Conservation (phyloP, 1,140 invertebrate genomes). For the Saccostrea echinata region DNA sequence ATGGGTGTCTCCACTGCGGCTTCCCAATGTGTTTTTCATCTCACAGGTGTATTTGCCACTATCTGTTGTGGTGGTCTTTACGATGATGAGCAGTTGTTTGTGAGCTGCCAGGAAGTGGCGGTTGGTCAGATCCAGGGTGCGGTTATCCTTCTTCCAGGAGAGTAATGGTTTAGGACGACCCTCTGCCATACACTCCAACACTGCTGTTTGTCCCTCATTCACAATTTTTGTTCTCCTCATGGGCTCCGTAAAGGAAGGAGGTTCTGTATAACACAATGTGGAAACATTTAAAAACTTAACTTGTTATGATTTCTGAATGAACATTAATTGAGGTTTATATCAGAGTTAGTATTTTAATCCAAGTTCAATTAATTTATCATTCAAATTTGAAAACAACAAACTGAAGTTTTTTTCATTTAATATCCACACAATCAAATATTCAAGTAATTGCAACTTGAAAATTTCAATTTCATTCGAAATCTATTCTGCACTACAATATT, state of each 20-base stretch:
- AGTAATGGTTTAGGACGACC: constrained; percentile 92
- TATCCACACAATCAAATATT: not conserved
- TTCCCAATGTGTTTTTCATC: constrained; percentile 88
- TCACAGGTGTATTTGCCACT: constrained; percentile 92
- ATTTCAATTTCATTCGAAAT: not conserved
- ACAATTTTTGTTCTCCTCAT: constrained; percentile 90
- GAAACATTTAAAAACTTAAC: no score
- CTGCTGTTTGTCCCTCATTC: constrained; percentile 88
- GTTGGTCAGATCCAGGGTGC: constrained; percentile 84
- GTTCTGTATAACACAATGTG: constrained; percentile 82
- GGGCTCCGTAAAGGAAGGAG: constrained; percentile 90
- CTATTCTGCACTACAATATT: not conserved
- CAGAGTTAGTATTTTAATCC: no score
- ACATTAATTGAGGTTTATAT: no score
- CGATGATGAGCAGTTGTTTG: constrained; percentile 92
- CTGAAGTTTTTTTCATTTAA: no score
- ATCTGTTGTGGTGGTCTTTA: constrained; percentile 88
- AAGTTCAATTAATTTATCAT: not conserved
- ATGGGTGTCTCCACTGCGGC: constrained; percentile 81
- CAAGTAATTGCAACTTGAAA: not conserved
- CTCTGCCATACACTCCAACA: constrained; percentile 92
- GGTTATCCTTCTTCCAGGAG: constrained; percentile 93
- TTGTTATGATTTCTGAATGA: no score
- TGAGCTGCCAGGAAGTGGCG: constrained; percentile 91
- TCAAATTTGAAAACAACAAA: not conserved